A percentile compares a stretch with the other conserved stretches of the same genome.
phyloP scores from a whole-genome alignment of 2,888 invertebrate species.

The Notodonta ziczac region DNA sequence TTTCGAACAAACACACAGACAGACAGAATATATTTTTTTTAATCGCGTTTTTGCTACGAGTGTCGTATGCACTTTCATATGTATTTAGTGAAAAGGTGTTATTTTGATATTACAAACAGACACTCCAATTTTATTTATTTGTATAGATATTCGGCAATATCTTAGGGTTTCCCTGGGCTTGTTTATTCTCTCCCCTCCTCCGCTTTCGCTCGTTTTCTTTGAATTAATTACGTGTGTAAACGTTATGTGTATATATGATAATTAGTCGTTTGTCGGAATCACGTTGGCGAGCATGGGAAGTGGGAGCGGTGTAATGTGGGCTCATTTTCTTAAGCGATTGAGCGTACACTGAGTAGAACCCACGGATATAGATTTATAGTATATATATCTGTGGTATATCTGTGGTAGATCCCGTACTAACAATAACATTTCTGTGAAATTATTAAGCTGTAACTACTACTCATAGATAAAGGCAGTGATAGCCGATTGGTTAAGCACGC shows the following conservation, averaged over 20 bases:
- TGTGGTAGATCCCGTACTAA: slow-evolving; percentile 8
- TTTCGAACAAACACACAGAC: too few relatives aligned
- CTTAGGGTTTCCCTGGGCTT: slow-evolving; percentile 13
- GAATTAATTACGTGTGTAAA: slow-evolving; percentile 61
- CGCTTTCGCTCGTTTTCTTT: slow-evolving; percentile 54
- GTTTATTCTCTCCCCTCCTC: slow-evolving; percentile 10
- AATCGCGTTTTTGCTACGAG: too few relatives aligned
- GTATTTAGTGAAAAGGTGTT: too few relatives aligned
- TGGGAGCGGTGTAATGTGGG: slow-evolving; percentile 24
- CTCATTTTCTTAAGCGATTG: slow-evolving; percentile 32
- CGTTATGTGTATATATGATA: slow-evolving; percentile 51
- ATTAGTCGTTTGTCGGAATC: slow-evolving; percentile 44
- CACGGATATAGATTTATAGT: too few relatives aligned
- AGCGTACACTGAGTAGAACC: slow-evolving; percentile 16
- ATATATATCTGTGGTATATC: too few relatives aligned
- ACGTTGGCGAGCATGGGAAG: slow-evolving; percentile 27
- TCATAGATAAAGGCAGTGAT: too few relatives aligned
- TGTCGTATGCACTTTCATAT: too few relatives aligned
- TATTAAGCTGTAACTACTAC: too few relatives aligned
- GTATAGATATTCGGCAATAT: slow-evolving; percentile 7
- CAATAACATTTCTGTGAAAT: neutral
- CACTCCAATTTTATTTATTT: too few relatives aligned
- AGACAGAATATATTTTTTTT: too few relatives aligned
- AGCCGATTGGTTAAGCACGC: too few relatives aligned
- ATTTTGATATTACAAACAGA: too few relatives aligned